A percentile compares a stretch with the other conserved stretches of the same genome.
These are phyloP conservation scores for Montipora efflorescens DNA, from an alignment of 64 coral and sea anemone species.

Conservation along the genomic window DNA sequence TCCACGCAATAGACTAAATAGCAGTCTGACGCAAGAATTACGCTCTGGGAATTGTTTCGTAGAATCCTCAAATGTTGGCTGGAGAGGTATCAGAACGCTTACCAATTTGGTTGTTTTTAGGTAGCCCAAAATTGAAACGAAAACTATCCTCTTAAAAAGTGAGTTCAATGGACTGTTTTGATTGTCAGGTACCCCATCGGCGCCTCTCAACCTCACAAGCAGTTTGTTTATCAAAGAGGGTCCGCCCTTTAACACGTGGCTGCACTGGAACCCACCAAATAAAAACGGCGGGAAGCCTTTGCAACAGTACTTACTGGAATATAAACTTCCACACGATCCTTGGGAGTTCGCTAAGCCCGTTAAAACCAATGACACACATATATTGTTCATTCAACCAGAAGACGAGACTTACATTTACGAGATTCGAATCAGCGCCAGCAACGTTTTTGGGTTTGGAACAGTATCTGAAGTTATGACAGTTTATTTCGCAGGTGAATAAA, in stretches of 20 bases:
- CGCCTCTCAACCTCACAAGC: conserved; percentile 5
- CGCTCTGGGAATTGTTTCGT: too few species aligned
- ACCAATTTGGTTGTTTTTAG: too few species aligned
- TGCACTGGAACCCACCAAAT: conserved; percentile 8
- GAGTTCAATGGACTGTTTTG: background rate
- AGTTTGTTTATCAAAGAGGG: background rate
- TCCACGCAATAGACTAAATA: too few species aligned
- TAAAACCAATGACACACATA: background rate
- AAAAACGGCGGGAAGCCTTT: conserved; percentile 4
- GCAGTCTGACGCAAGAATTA: too few species aligned
- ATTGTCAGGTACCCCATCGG: background rate
- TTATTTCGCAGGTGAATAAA: conserved; percentile 20
- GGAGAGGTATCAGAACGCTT: too few species aligned
- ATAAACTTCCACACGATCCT: background rate
- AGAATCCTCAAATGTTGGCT: too few species aligned
- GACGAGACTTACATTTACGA: background rate
- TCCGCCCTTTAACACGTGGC: background rate
- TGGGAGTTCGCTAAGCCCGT: background rate
- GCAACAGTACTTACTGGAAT: conserved; percentile 16
- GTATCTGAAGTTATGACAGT: background rate
- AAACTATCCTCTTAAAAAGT: too few species aligned
- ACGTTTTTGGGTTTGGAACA: background rate
- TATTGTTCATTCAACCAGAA: background rate
- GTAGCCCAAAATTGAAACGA: too few species aligned
- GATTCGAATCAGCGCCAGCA: conserved; percentile 13